Conservation (phyloP, 2,797 vertebrate species). For the Sebastiscus albofasciatus region DNA sequence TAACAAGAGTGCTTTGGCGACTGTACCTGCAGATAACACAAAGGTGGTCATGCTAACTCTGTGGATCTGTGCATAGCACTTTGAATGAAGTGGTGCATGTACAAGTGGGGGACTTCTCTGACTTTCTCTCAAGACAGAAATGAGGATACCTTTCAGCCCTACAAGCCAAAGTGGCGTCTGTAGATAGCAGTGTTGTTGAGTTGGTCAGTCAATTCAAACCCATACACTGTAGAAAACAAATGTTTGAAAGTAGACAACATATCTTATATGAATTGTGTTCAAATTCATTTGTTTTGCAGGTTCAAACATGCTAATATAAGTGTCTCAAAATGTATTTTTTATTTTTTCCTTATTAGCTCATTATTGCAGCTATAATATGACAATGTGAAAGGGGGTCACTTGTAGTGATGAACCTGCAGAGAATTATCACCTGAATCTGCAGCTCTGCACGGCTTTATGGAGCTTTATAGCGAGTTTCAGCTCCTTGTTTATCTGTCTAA, state of each 20-base stretch:
- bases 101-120: neutral
- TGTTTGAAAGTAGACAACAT: no score
- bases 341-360: neutral
- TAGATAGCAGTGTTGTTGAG: neutral
- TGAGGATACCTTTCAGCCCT: neutral
- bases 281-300: neutral
- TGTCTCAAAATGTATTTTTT: neutral
- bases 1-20: constrained; percentile 63
- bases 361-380: neutral
- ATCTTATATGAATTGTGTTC: neutral
- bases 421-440: neutral
- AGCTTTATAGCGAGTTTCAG: neutral
- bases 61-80: constrained; percentile 25
- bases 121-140: constrained; percentile 4
- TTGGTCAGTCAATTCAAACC: neutral
- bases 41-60: constrained; percentile 36
- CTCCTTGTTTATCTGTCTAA: no score
- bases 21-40: constrained; percentile 58
- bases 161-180: neutral
- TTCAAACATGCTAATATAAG: neutral
- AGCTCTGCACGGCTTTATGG: neutral
- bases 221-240: neutral
- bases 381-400: neutral
- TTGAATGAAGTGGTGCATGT: neutral
- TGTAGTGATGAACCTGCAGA: neutral